Percentiles rank a stretch among this genome's conserved stretches.
Evolutionary conservation across 1,140 invertebrate genomes (phyloP).

Genomic region (Drosophila tropicalis): DNA sequence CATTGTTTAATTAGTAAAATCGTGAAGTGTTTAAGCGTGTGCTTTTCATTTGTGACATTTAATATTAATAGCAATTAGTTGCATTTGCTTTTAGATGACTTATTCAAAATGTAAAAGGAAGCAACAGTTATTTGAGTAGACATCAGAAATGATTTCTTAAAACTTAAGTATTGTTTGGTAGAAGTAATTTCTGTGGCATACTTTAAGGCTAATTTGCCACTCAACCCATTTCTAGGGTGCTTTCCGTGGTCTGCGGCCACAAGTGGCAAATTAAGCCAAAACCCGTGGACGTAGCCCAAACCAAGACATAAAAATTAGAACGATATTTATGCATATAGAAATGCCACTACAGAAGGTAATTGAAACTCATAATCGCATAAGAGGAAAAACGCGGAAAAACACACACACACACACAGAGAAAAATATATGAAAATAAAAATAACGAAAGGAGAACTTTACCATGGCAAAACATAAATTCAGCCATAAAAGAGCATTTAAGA

Average conservation of each 20-base stretch:
- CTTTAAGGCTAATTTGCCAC: slow-evolving; percentile 9
- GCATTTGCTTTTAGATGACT: too few species aligned
- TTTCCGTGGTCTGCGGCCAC: slow-evolving; percentile 8
- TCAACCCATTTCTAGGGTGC: slow-evolving; percentile 3
- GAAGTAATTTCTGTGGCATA: neutral
- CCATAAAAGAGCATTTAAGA: slow-evolving; percentile 82
- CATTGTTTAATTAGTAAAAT: too few species aligned
- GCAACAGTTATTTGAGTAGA: too few species aligned
- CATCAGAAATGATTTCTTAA: neutral
- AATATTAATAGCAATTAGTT: too few species aligned
- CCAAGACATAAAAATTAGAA: slow-evolving; percentile 21
- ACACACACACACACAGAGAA: neutral
- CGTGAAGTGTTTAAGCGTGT: too few species aligned
- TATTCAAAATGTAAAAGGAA: too few species aligned
- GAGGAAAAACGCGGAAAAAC: slow-evolving; percentile 20
- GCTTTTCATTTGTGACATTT: too few species aligned
- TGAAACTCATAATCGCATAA: slow-evolving; percentile 65
- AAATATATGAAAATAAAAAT: slow-evolving; percentile 10
- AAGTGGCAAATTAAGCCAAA: slow-evolving; percentile 39
- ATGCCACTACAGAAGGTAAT: slow-evolving; percentile 53
- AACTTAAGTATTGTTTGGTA: neutral
- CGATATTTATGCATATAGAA: slow-evolving; percentile 14
- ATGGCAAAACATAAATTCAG: slow-evolving; percentile 68
- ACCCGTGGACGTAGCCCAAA: slow-evolving; percentile 6
- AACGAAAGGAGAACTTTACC: slow-evolving; percentile 21